A percentile compares a stretch with the other conserved stretches of the same genome.
phyloP scores from a whole-genome alignment of 2,113 vertebrate genomes.

The Melanerpes aurifrons region DNA sequence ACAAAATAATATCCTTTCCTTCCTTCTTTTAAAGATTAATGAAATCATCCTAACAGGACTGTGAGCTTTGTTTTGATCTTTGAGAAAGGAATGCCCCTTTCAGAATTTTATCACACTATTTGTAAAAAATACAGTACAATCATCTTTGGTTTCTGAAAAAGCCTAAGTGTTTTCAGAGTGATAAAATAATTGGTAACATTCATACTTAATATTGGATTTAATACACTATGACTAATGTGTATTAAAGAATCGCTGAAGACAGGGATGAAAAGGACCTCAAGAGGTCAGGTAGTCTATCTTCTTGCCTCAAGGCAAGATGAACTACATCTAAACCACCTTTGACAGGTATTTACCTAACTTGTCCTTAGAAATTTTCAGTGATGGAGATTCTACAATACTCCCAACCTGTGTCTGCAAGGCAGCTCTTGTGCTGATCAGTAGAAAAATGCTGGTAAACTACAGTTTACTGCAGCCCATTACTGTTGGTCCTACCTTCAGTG shows the following conservation, averaged over 20 bases:
- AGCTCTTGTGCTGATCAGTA: neutral
- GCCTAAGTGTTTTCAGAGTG: neutral
- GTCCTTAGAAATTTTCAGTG: neutral
- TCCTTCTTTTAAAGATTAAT: neutral
- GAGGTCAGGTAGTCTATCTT: conserved; percentile 28
- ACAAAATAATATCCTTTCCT: neutral
- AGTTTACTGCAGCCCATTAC: neutral
- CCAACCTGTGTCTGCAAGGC: neutral
- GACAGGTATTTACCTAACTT: conserved; percentile 16
- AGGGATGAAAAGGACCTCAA: neutral
- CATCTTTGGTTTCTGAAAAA: neutral
- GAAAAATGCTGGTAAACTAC: neutral
- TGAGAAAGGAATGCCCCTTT: neutral
- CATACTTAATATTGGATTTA: neutral
- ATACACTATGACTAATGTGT: neutral
- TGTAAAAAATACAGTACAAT: neutral
- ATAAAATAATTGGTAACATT: neutral
- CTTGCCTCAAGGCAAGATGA: conserved; percentile 9
- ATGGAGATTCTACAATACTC: neutral
- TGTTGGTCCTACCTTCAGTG: neutral
- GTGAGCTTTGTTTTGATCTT: neutral
- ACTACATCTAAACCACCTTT: conserved; percentile 5
- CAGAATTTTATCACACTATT: neutral
- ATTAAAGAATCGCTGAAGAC: conserved; percentile 6
- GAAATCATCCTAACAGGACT: neutral